Evolutionary conservation across 2,888 invertebrate species (phyloP), one percentile per base, ranked within the genome.

Genomic region (Ennomos quercinarius): DNA sequence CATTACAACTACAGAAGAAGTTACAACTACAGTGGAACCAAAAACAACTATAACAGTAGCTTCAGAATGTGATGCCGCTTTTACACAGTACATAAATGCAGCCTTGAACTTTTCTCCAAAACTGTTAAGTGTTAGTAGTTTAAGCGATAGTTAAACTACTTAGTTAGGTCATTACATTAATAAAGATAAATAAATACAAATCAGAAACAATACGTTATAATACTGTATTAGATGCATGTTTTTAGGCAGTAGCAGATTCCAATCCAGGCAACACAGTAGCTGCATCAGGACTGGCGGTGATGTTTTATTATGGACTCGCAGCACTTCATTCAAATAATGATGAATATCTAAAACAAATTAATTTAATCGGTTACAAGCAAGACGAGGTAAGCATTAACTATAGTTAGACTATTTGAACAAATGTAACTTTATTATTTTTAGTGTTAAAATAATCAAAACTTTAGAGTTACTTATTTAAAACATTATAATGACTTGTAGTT

Each of bases 21-120:
- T 47, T 10, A 17, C 17, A 35, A 49, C 49, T 3, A 49, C 49
- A 34, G 11, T 12, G 10, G 40, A 40, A 40, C 12, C 27, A 27
- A 6, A 27, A 27, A 38, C 17, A 35, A 49, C 40, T 8, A 49
- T 40, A 34, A 12, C 34, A 8, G 40, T 34, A 40, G 34, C 10
- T 11, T 34, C 40, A 11, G 34, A 49, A 10, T 49, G 49, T 10
- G 11, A 10, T 6, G 10, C 27, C 9, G 49, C 39, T 34, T 6
- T 40, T 6, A 10, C 5, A 34, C 3, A 34, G 12, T 12, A 8
- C 34, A 10, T 12, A 1, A 34, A 40, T 10, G 34, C 11, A 10
- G 10, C 5, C 9, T 11, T 40, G 10, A 6, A 34, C 9, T 49
- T 49, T 34, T 34, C 12, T 12, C 34, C 49, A 34, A 10, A 34